phyloP scores from a whole-genome alignment of 2,113 vertebrate species.

The Casuarius casuarius region DNA sequence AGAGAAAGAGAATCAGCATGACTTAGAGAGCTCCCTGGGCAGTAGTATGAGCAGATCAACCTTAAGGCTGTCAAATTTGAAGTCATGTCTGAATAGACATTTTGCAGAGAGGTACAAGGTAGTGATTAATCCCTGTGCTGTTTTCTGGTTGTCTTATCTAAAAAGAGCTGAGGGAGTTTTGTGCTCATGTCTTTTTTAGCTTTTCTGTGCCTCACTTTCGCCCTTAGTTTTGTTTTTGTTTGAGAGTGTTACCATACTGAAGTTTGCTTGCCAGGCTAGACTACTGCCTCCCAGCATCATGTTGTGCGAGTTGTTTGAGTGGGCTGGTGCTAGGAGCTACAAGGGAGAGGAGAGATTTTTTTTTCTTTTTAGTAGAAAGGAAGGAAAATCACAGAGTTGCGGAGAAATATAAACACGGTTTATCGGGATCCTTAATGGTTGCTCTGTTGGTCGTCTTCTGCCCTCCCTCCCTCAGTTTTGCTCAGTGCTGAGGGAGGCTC shows the following conservation, averaged over 20 bases:
- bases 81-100: neutral
- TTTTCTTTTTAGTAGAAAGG: neutral
- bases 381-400: conserved; percentile 46
- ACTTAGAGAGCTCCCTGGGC: neutral
- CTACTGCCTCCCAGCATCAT: neutral
- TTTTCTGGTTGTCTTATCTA: neutral
- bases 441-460: neutral
- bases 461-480: conserved; percentile 17
- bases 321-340: neutral
- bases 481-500: neutral
- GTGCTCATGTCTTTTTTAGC: neutral
- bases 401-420: conserved; percentile 24
- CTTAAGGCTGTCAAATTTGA: neutral
- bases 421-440: neutral
- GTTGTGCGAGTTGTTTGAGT: conserved; percentile 9
- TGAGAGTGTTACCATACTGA: neutral
- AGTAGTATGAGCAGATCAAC: neutral
- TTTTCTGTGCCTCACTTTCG: neutral
- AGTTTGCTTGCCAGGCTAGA: neutral
- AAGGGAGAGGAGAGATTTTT: neutral
- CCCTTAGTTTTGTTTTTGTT: neutral
- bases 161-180: neutral
- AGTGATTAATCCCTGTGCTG: neutral
- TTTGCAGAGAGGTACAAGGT: neutral
- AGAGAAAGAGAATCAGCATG: neutral